Base-by-base conservation (phyloP, 1,140 invertebrate species). In the Stenopsyche tienmushanensis region DNA sequence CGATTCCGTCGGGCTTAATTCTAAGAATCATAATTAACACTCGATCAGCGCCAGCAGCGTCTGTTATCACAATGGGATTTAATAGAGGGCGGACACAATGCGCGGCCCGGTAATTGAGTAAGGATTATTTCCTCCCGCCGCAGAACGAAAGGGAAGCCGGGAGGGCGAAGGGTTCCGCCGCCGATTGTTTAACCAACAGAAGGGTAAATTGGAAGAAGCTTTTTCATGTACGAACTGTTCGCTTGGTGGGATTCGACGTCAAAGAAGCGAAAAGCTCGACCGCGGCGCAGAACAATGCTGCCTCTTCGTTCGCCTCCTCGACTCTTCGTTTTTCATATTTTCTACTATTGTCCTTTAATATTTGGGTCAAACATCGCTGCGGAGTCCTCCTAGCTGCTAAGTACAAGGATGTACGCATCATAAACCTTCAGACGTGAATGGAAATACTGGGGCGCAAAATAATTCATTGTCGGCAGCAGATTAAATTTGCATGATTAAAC, bases 141-240 rank as follows among this genome's bases (percentile, higher is more conserved):
- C 10, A n/a, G 17, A n/a, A n/a, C 52, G 25, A 50, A 49, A 20
- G 26, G 25, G 41, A 25, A 26, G 21, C 15, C 18, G 52, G 23
- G 10, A 15, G 10, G 21, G 57, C 57, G 24, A 8, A 3, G n/a
- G 42, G 44, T 57, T 57, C 29, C 39, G 39, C 34, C 7, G 2
- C 3, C 24, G 53, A 66, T 66, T 69, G 64, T 65, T 66, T 64
- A 17, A 53, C 53, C 24, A 58, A 69, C 53, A 66, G 57, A 66
- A 65, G 64, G 59, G 53, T 66, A 69, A 66, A 69, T 66, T 66
- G 67, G 64, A 69, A 69, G 67, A 69, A 69, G 64, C 67, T 69
- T 69, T 66, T 69, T 69, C 64, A 47, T 64, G 64, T 60, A 52
- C 18, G 47, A 57, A 54, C 52, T 55, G 57, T 64, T 68, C 55